A percentile compares a stretch with the other conserved stretches of the same genome.
Evolutionary conservation across 2,888 invertebrate species (phyloP).

Genomic region (Sinotaia quadrata): DNA sequence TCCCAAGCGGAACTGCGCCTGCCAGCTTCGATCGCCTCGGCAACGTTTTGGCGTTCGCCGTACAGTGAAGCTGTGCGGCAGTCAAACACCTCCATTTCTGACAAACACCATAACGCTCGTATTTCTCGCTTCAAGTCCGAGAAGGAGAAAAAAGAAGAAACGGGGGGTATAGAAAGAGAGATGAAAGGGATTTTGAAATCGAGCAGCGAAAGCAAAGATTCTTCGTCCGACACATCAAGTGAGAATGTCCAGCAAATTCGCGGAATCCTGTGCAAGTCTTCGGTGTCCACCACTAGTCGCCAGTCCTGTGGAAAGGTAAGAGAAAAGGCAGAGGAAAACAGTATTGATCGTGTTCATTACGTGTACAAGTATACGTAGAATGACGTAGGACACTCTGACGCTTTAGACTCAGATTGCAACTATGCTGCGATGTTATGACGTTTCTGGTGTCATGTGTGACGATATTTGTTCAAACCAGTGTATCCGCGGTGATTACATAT

Average conservation of each 20-base stretch:
- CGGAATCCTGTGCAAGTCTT: constrained; percentile 27
- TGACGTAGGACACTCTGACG: too few relatives aligned
- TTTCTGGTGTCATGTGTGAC: too few relatives aligned
- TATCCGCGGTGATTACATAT: too few relatives aligned
- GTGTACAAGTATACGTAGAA: too few relatives aligned
- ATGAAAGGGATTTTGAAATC: constrained; percentile 1
- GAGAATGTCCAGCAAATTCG: constrained; percentile 18
- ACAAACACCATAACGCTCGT: neutral
- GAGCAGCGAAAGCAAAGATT: neutral
- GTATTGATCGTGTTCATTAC: too few relatives aligned
- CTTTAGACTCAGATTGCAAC: too few relatives aligned
- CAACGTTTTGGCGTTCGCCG: constrained; percentile 24
- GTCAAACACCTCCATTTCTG: neutral
- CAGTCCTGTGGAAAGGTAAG: constrained; percentile 12
- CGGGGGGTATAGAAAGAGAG: neutral
- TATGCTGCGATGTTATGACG: too few relatives aligned
- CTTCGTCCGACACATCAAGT: constrained; percentile 10
- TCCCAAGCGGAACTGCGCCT: neutral
- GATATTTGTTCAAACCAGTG: too few relatives aligned
- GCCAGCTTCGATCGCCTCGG: constrained; percentile 15
- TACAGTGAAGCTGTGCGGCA: constrained; percentile 23
- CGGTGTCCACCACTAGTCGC: constrained; percentile 19
- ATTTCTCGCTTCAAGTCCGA: neutral
- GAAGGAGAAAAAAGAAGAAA: neutral
- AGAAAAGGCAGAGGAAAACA: too few relatives aligned